Base-by-base conservation (phyloP, 2,888 invertebrate genomes). In the Leptinotarsa haldemani region DNA sequence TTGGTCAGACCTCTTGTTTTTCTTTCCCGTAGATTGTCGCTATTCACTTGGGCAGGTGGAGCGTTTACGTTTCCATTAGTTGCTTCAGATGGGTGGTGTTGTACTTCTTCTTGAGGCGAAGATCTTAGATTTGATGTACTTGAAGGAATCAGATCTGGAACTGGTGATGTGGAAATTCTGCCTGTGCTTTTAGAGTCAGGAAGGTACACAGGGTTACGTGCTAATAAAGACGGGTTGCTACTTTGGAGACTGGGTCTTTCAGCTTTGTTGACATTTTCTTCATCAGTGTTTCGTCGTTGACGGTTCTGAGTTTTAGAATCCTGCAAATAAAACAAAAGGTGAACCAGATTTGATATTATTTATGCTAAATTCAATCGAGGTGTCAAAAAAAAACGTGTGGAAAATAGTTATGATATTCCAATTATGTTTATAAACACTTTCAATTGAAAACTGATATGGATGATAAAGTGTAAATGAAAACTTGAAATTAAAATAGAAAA, bases 141-240 rank as follows among this genome's bases (percentile, higher is more conserved):
- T 56, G 56, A 12, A 56, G 56, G 22, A 22, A 56, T 56, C 56
- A 56, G 22, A 22, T 56, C 56, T 15, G 56, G 56, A 56, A 22
- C 56, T 15, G 56, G 15, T 56, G 56, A 56, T 56, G 56, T 12
- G 13, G 53, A 56, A 22, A 20, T 12, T 56, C 56, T 22, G 4
- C 15, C 22, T 15, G 56, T 13, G 56, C 15, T 56, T 56, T 13
- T 56, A 12, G 22, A 20, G 4, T 20, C 56, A 4, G 56, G 25
- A 22, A 13, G 20, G 4, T 56, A 22, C 20, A 56, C 22, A 56
- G 56, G 56, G 15, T 56, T 22, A 22, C 20, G 22, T 22, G 56
- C 22, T 56, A 56, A 15, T 4, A 25, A 12, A 56, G 56, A 9
- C 3, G 56, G 56, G 22, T 56, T 22, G 56, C 22, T 56, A 5